These are phyloP conservation scores for Clarias magur DNA, from an alignment of 2,113 vertebrate genomes.

Conservation along the genomic window DNA sequence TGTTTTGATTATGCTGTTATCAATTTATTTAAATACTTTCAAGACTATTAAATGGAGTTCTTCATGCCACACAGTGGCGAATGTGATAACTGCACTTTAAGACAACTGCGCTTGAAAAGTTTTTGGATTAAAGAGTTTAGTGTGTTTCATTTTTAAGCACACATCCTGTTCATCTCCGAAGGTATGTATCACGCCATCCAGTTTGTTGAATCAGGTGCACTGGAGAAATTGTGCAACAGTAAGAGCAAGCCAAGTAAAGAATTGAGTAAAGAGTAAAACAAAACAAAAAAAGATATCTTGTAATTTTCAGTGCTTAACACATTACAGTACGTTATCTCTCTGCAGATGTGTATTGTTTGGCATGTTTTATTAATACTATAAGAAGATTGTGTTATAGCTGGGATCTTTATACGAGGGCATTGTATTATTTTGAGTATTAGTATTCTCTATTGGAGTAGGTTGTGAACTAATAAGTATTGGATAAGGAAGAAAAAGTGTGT, in stretches of 20 bases:
- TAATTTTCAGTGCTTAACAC: background rate
- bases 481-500: constrained; percentile 34
- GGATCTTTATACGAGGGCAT: background rate
- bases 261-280: background rate
- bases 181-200: background rate
- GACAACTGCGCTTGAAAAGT: background rate
- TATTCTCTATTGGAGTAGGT: background rate
- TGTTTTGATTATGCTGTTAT: constrained; percentile 49
- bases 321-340: background rate
- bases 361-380: background rate
- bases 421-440: background rate
- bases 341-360: background rate
- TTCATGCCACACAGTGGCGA: constrained; percentile 44
- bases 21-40: constrained; percentile 50
- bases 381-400: background rate
- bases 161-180: background rate
- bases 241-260: background rate
- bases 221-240: background rate
- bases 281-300: background rate
- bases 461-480: constrained; percentile 25
- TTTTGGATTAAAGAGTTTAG: background rate
- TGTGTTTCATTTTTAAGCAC: background rate
- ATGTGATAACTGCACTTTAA: constrained; percentile 28
- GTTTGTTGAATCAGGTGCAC: background rate
- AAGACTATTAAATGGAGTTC: constrained; percentile 6